Evolutionary conservation across 2,888 invertebrate genomes (phyloP), one percentile per base, ranked within the genome.

Genomic region (Harpalus rubripes): DNA sequence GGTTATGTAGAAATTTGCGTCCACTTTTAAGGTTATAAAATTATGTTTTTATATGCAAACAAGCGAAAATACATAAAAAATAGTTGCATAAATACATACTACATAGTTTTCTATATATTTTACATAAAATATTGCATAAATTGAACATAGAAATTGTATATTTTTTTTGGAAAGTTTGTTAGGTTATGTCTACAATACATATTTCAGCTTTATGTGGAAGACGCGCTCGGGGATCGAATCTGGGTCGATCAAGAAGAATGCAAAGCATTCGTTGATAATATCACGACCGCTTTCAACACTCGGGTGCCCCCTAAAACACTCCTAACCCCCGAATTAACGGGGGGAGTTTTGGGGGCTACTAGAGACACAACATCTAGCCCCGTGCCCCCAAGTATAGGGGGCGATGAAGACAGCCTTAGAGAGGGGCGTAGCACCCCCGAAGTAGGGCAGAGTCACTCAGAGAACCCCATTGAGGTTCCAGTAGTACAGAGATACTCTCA

Each of bases 161-260:
- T n/a, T n/a, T n/a, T n/a, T n/a, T n/a, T n/a, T n/a, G n/a, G n/a
- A n/a, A n/a, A n/a, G n/a, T n/a, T n/a, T n/a, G n/a, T n/a, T n/a
- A n/a, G n/a, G n/a, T n/a, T n/a, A n/a, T n/a, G n/a, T n/a, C n/a
- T n/a, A n/a, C n/a, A n/a, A n/a, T n/a, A n/a, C n/a, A n/a, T n/a
- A n/a, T n/a, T n/a, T 44, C 44, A 44, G 95, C 94, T 97, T 0
- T 99, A 98, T 90, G 95, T 98, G 85, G 99, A 99, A 89, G 99
- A 99, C 92, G 97, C 98, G 0, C 92, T 98, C 0, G 97, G 97
- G 63, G 99, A 99, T 89, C 93, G 98, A 56, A 94, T 96, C 87
- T 99, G 99, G 98, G 97, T 98, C 18, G 99, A 99, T 90, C 95
- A 96, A 88, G 95, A 96, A 0, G 96, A 97, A 91, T 98, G 98